Evolutionary conservation across 2,888 invertebrate genomes (phyloP).

Genomic region (Petrophora chlorosata): DNA sequence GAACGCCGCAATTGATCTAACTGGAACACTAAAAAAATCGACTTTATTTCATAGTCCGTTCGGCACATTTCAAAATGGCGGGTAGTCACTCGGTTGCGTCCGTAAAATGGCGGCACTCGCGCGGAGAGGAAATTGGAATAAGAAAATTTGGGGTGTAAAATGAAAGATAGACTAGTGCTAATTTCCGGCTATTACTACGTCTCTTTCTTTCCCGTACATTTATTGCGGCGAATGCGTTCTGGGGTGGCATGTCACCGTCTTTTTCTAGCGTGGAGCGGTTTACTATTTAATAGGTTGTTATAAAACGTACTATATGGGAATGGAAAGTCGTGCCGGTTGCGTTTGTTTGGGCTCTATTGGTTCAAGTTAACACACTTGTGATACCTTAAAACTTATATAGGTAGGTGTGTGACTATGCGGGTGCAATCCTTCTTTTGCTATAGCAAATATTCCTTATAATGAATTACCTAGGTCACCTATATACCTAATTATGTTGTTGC

Average conservation of each 20-base stretch:
- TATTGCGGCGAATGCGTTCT: conserved; percentile 70
- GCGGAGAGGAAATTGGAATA: conserved; percentile 88
- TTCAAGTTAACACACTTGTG: conserved; percentile 23
- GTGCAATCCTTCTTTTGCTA: too few species aligned
- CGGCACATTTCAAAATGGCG: conserved; percentile 37
- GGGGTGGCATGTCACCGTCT: conserved; percentile 69
- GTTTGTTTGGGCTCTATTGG: conserved; percentile 36
- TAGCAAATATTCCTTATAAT: too few species aligned
- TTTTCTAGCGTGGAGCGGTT: conserved; percentile 66
- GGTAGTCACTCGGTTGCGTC: conserved; percentile 48
- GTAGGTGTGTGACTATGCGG: background rate
- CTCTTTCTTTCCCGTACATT: conserved; percentile 82
- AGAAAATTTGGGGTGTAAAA: conserved; percentile 91
- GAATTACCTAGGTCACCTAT: too few species aligned
- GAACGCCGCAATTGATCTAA: conserved; percentile 56
- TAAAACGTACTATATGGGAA: conserved; percentile 40
- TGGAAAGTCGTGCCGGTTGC: conserved; percentile 30
- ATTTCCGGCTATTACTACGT: conserved; percentile 86
- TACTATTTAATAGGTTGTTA: conserved; percentile 60
- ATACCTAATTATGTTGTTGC: too few species aligned
- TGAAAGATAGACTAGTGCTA: conserved; percentile 90
- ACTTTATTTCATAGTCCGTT: conserved; percentile 37
- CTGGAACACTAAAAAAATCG: conserved; percentile 37
- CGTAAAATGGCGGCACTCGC: conserved; percentile 63
- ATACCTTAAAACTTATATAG: background rate